Evolutionary conservation across 2,888 invertebrate genomes (phyloP).

Genomic region (Aphodius granarius): DNA sequence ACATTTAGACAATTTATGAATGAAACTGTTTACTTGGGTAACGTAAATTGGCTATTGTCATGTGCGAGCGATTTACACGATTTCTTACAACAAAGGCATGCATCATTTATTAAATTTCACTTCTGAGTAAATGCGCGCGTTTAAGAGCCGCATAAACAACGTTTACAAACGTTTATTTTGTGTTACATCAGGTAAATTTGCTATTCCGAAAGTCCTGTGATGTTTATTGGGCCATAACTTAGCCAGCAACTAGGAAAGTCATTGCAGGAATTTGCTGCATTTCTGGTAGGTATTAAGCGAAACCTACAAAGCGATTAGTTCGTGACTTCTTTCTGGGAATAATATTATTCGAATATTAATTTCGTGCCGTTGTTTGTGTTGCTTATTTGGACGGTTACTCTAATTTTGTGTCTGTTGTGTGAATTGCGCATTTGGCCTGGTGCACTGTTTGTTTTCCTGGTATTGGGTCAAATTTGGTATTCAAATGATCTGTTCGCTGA

Average conservation of each 20-base stretch:
- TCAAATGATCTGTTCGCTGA: not conserved
- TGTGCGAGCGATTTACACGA: not conserved
- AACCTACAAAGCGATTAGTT: not conserved
- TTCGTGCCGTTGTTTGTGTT: not conserved
- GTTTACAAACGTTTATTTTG: slow-evolving; percentile 14
- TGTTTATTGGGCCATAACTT: slow-evolving; percentile 6
- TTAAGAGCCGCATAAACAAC: slow-evolving; percentile 13
- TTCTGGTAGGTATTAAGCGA: not conserved
- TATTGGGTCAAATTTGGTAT: not conserved
- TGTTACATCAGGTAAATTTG: slow-evolving; percentile 13
- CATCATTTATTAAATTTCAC: slow-evolving; percentile 19
- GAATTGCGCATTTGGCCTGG: not conserved
- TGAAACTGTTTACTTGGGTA: not conserved
- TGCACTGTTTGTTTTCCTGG: not conserved
- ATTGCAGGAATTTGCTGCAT: not conserved
- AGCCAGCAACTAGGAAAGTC: slow-evolving; percentile 2
- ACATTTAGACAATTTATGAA: not conserved
- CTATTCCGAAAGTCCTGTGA: slow-evolving; percentile 5
- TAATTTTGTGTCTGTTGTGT: not conserved
- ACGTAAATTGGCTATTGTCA: not conserved
- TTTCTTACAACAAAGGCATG: slow-evolving; percentile 12
- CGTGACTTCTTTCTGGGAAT: not conserved
- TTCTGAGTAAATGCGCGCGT: not conserved
- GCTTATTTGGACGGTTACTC: not conserved
- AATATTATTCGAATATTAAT: not conserved